Conservation (phyloP, 2,113 vertebrate genomes). For the Dermatemys mawii region DNA sequence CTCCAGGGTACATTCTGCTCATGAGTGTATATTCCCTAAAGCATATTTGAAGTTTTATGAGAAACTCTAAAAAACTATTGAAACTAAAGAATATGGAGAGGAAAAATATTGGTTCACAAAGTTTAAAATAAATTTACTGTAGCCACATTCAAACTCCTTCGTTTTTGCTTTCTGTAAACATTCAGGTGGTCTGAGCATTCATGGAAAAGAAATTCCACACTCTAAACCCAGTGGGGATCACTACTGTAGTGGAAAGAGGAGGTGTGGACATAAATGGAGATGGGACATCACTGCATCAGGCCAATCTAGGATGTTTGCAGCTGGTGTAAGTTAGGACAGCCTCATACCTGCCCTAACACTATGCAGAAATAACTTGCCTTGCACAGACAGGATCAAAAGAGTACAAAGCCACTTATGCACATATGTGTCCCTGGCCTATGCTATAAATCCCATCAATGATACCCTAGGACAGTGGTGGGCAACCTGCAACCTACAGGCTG, state of each 20-base stretch:
- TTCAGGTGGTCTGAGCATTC: accelerated
- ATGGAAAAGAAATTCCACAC: not conserved
- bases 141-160: accelerated
- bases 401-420: not conserved
- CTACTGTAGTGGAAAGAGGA: accelerated
- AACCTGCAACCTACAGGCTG: no score
- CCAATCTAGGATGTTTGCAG: not conserved
- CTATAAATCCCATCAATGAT: not conserved
- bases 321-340: accelerated
- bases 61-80: not conserved
- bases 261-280: not conserved
- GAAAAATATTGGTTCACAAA: not conserved
- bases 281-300: not conserved
- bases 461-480: no score
- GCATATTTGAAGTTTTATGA: not conserved
- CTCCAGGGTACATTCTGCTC: not conserved
- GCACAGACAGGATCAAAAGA: not conserved
- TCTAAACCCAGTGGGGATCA: no score
- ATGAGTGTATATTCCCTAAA: not conserved
- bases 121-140: not conserved
- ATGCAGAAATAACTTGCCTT: accelerated
- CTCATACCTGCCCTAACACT: not conserved
- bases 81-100: not conserved
- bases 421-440: not conserved
- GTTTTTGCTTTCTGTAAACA: not conserved